These are phyloP conservation scores for Microplitis mediator DNA, from an alignment of 1,140 invertebrate genomes.

Conservation along the genomic window DNA sequence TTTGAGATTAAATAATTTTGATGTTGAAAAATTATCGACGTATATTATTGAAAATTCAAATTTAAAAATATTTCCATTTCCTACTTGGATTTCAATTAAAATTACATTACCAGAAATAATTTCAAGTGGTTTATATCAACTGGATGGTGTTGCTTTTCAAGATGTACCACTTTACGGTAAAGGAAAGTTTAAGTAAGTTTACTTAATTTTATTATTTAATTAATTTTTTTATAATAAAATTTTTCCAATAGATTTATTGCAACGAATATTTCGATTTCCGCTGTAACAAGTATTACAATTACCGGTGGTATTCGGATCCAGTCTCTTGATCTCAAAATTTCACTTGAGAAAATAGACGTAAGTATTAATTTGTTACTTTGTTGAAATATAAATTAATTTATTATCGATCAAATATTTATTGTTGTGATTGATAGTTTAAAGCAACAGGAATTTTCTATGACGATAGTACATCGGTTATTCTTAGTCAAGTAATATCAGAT, in stretches of 20 bases:
- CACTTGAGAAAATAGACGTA: not conserved
- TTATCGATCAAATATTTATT: not conserved
- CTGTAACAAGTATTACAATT: not conserved
- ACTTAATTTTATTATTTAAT: not conserved
- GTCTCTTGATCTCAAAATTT: not conserved
- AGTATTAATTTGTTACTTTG: not conserved
- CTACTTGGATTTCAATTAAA: not conserved
- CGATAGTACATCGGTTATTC: slow-evolving; percentile 18
- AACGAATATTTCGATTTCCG: not conserved
- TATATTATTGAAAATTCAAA: not conserved
- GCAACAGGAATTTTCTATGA: slow-evolving; percentile 35
- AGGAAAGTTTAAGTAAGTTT: slow-evolving; percentile 16
- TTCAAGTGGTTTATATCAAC: not conserved
- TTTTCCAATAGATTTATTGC: not conserved
- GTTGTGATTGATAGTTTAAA: slow-evolving; percentile 23
- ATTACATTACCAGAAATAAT: slow-evolving; percentile 3
- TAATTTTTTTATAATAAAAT: too few relatives aligned
- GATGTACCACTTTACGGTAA: not conserved
- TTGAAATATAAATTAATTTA: not conserved
- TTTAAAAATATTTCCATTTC: not conserved
- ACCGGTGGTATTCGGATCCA: not conserved
- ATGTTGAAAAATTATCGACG: not conserved
- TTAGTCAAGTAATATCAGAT: slow-evolving; percentile 31
- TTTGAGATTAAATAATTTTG: not conserved
- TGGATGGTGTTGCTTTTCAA: not conserved